Evolutionary conservation across 2,888 invertebrate species (phyloP).

Genomic region (Odiellus spinosus): DNA sequence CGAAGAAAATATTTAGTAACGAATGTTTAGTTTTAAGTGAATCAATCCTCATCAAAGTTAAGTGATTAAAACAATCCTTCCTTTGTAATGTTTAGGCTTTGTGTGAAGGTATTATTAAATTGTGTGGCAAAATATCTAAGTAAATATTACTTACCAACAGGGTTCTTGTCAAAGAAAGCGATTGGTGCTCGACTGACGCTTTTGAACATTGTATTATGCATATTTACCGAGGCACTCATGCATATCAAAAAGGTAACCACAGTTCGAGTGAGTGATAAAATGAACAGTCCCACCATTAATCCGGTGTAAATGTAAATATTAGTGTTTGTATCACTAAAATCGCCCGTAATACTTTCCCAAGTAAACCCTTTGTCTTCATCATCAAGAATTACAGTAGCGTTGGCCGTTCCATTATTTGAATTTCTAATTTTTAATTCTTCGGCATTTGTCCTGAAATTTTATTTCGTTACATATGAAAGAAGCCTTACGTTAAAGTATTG

Average conservation of each 20-base stretch:
- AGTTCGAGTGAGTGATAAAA: slow-evolving; percentile 16
- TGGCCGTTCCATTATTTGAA: not conserved
- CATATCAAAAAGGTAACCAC: slow-evolving; percentile 19
- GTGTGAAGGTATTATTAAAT: no score
- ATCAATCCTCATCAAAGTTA: no score
- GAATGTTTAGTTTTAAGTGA: no score
- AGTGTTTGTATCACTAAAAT: not conserved
- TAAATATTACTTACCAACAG: slow-evolving; percentile 27
- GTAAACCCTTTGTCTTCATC: no score
- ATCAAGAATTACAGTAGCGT: no score
- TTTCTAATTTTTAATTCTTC: slow-evolving; percentile 7
- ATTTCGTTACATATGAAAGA: no score
- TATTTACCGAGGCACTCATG: slow-evolving; percentile 18
- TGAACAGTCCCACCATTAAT: slow-evolving; percentile 12
- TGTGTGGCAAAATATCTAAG: no score
- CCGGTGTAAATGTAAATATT: slow-evolving; percentile 10
- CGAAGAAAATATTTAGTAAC: no score
- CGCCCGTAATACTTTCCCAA: no score
- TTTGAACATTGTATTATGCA: slow-evolving; percentile 23
- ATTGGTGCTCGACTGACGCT: slow-evolving; percentile 30
- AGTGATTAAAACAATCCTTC: no score
- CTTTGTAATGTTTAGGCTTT: no score
- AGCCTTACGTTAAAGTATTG: no score
- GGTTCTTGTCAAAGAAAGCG: slow-evolving; percentile 35
- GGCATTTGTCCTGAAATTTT: slow-evolving; percentile 8